Evolutionary conservation across 2,888 invertebrate genomes (phyloP), one percentile per base, ranked within the genome.

Genomic region (Microdon myrmicae): DNA sequence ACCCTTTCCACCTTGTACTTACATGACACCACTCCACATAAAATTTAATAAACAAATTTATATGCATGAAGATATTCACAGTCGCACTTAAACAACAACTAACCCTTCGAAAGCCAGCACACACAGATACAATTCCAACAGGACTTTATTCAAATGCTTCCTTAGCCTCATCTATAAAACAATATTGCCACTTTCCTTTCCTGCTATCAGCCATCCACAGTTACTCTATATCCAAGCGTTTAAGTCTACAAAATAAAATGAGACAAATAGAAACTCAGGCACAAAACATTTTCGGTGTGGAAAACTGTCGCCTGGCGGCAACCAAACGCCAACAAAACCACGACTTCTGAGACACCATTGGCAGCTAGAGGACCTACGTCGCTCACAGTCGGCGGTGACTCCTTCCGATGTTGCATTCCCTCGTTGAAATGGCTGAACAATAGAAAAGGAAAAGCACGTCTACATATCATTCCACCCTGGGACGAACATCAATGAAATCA

Each of bases 301-400:
- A 51, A 56, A 31, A 44, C 31, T 64, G 56, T 56, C 45, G 37
- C 56, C 56, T 37, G 23, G 45, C 31, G 51, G 49, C 28, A 64
- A 41, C 51, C 39, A 51, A 56, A 51, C 45, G 32, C 35, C 45
- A 39, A 25, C 13, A 55, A 43, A n/a, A n/a, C n/a, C n/a, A n/a
- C n/a, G n/a, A n/a, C n/a, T n/a, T n/a, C n/a, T n/a, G n/a, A n/a
- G n/a, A n/a, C n/a, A n/a, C n/a, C n/a, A n/a, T n/a, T n/a, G n/a
- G n/a, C n/a, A n/a, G 55, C 35, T 35, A 22, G 32, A 25, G 12
- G 44, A 44, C 38, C 49, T 49, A 29, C 44, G 44, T 28, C 49
- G 23, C 41, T 14, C 32, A 34, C 35, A 13, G 10, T 3, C 17
- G 44, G 16, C 26, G 32, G 29, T 13, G 44, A 8, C 37, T 41